A percentile compares a stretch with the other conserved stretches of the same genome.
Evolutionary conservation across 2,888 invertebrate species (phyloP).

Genomic region (Phaonia tiefii): DNA sequence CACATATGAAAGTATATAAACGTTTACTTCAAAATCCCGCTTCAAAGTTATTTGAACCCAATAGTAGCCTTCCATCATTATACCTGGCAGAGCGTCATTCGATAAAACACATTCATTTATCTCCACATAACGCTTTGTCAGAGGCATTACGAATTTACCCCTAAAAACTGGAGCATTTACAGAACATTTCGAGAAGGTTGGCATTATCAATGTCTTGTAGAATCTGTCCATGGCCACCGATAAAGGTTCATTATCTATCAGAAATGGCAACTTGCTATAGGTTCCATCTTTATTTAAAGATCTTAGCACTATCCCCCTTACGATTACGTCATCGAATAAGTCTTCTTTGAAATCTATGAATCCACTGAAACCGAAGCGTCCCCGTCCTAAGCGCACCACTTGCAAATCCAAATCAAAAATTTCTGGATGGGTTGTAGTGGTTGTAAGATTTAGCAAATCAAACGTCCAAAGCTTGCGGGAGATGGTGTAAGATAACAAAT

Average conservation of each 20-base stretch:
- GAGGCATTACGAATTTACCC: neutral
- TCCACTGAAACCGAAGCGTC: neutral
- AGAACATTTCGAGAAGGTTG: neutral
- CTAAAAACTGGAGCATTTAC: neutral
- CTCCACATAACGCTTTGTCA: neutral
- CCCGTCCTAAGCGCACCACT: neutral
- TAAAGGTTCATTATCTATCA: neutral
- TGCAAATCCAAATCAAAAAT: neutral
- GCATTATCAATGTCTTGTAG: neutral
- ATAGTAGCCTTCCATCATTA: neutral
- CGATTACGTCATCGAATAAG: neutral
- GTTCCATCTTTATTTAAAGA: neutral
- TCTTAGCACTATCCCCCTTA: neutral
- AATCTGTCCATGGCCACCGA: conserved; percentile 8
- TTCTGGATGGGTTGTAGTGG: neutral
- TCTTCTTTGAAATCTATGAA: neutral
- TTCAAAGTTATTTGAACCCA: neutral
- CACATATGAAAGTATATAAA: conserved; percentile 18
- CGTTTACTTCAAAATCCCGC: neutral
- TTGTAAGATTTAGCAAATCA: neutral
- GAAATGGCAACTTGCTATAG: neutral
- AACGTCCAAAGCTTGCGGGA: neutral
- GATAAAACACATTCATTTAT: neutral
- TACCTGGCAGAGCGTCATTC: neutral
- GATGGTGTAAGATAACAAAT: too few relatives aligned